Evolutionary conservation across 1,140 invertebrate species (phyloP).

Genomic region (Proales similis): DNA sequence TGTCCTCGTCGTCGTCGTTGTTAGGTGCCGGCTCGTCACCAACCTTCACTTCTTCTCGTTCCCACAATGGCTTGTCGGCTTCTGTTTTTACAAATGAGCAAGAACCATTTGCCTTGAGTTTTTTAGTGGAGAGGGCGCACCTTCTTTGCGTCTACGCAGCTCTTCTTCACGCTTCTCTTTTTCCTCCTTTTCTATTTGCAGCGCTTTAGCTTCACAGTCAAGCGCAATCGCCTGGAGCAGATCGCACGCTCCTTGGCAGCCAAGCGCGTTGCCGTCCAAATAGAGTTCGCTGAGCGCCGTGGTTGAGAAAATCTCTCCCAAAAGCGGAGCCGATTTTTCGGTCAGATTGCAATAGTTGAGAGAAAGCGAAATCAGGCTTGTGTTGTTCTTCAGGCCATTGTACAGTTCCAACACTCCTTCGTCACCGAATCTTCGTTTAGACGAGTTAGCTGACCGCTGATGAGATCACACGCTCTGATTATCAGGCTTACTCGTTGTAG

Average conservation of each 20-base stretch:
- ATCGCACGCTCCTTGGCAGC: constrained; percentile 47
- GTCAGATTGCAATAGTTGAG: constrained; percentile 41
- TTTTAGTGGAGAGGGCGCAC: background rate
- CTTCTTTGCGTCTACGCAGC: constrained; percentile 38
- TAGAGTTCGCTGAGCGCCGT: constrained; percentile 50
- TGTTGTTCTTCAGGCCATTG: constrained; percentile 46
- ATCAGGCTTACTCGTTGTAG: constrained; percentile 49
- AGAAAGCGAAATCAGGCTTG: constrained; percentile 45
- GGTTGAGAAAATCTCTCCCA: constrained; percentile 43
- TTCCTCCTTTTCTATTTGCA: constrained; percentile 44
- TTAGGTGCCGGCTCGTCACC: background rate
- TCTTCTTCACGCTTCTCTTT: constrained; percentile 45
- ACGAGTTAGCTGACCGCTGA: background rate
- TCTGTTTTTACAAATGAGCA: background rate
- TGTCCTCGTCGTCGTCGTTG: constrained; percentile 5
- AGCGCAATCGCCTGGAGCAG: constrained; percentile 48
- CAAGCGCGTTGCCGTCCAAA: constrained; percentile 50
- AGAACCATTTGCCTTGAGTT: constrained; percentile 3
- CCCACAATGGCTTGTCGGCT: constrained; percentile 27
- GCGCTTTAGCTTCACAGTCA: constrained; percentile 46
- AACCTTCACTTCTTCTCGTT: background rate
- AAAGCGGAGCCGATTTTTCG: constrained; percentile 28
- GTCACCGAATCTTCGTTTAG: constrained; percentile 46
- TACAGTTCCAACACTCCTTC: constrained; percentile 46
- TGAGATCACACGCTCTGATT: background rate